A percentile compares a stretch with the other conserved stretches of the same genome.
Conservation (phyloP, 2,797 vertebrate genomes). For the Cyprinodon diabolis region DNA sequence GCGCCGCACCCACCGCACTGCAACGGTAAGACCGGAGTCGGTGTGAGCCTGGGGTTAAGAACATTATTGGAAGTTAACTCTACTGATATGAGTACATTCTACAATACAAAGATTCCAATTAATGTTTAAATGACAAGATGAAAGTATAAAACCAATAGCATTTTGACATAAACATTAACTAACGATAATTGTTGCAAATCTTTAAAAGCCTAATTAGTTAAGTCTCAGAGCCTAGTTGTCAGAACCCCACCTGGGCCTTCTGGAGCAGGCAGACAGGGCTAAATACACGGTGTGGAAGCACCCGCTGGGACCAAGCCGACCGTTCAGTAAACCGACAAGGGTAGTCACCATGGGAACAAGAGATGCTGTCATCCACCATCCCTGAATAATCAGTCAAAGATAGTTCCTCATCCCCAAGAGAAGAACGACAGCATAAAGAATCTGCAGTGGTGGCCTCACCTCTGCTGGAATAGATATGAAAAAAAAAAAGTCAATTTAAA, state of each 20-base stretch:
- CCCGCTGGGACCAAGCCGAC: constrained; percentile 77
- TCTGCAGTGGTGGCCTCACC: constrained; percentile 53
- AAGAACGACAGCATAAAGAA: constrained; percentile 56
- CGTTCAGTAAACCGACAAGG: constrained; percentile 88
- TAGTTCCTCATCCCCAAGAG: constrained; percentile 55
- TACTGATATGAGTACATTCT: constrained; percentile 10
- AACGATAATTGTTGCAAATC: constrained; percentile 34
- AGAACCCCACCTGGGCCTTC: constrained; percentile 75
- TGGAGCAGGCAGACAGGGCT: constrained; percentile 81
- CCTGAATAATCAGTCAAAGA: constrained; percentile 65
- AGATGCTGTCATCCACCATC: constrained; percentile 63
- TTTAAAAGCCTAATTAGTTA: constrained; percentile 49
- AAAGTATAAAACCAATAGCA: constrained; percentile 34
- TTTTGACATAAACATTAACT: constrained; percentile 35
- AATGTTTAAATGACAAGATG: constrained; percentile 11
- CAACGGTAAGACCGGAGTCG: too few species aligned
- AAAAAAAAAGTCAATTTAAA: constrained; percentile 51
- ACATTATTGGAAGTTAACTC: background rate
- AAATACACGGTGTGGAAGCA: constrained; percentile 91
- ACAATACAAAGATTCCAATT: constrained; percentile 9
- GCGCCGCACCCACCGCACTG: too few species aligned
- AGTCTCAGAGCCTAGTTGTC: constrained; percentile 37
- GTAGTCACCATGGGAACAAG: constrained; percentile 87
- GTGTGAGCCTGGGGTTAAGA: too few species aligned
- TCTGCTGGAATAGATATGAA: constrained; percentile 60